Evolutionary conservation across 2,888 invertebrate genomes (phyloP).

Genomic region (Cosmia pyralina): DNA sequence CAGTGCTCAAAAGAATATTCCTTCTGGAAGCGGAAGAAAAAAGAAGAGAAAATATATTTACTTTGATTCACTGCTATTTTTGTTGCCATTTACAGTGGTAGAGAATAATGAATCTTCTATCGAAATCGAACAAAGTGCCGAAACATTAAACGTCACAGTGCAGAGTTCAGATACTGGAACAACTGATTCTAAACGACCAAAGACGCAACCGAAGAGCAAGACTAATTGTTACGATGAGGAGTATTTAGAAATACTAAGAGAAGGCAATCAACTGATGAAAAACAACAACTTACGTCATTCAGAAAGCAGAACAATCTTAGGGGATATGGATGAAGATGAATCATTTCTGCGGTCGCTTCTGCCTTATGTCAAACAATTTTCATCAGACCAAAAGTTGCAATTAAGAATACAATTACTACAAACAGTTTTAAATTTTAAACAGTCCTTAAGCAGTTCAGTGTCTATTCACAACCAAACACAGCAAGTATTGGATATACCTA

Average conservation of each 20-base stretch:
- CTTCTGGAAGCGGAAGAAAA: conserved; percentile 41
- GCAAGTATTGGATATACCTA: too few relatives aligned
- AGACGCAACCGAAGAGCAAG: conserved; percentile 40
- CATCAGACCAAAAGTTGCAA: conserved; percentile 49
- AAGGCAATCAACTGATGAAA: conserved; percentile 47
- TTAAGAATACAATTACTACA: conserved; percentile 44
- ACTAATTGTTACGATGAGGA: conserved; percentile 44
- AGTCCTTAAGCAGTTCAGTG: too few relatives aligned
- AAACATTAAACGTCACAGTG: conserved; percentile 18
- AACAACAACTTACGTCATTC: conserved; percentile 38
- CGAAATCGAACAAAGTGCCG: conserved; percentile 41
- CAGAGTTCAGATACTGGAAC: conserved; percentile 13
- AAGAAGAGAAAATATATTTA: conserved; percentile 50
- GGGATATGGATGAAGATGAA: conserved; percentile 45
- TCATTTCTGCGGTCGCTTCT: conserved; percentile 53
- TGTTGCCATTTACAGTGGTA: conserved; percentile 44
- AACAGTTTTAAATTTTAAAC: conserved; percentile 45
- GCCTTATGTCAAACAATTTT: conserved; percentile 51
- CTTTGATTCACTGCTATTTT: conserved; percentile 50
- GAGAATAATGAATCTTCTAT: conserved; percentile 44
- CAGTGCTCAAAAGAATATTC: conserved; percentile 38
- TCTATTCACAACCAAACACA: too few relatives aligned
- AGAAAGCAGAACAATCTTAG: conserved; percentile 36
- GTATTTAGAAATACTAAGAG: conserved; percentile 48
- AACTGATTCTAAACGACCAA: conserved; percentile 37